Evolutionary conservation across 2,797 vertebrate genomes (phyloP).

Genomic region (Eulemur coronatus): DNA sequence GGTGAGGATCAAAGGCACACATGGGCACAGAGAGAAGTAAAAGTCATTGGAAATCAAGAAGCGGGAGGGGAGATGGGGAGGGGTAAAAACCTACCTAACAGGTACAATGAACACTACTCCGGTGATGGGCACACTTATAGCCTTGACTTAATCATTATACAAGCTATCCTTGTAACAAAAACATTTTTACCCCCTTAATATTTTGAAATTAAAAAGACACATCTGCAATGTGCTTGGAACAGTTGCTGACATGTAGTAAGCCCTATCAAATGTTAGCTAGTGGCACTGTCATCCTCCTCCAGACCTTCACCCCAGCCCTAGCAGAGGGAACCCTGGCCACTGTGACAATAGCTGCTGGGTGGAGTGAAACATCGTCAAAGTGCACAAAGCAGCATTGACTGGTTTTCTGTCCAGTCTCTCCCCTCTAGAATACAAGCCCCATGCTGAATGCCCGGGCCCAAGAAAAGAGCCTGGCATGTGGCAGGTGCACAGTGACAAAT

Average conservation of each 20-base stretch:
- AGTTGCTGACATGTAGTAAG: neutral
- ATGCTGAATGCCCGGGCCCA: neutral
- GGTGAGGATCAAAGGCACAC: neutral
- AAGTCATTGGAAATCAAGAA: neutral
- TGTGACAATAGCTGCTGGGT: accelerated
- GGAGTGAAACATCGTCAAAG: accelerated
- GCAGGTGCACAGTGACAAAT: neutral
- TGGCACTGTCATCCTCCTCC: neutral
- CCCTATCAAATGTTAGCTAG: neutral
- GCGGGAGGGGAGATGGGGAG: neutral
- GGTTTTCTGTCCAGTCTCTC: conserved; percentile 2
- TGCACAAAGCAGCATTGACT: neutral
- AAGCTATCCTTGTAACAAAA: neutral
- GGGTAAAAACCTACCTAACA: neutral
- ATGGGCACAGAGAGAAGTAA: neutral
- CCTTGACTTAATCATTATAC: neutral
- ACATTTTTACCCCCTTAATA: neutral
- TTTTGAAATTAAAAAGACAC: neutral
- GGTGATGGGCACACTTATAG: neutral
- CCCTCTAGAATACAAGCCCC: neutral
- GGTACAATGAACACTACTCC: neutral
- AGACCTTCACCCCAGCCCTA: neutral
- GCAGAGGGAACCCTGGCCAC: neutral
- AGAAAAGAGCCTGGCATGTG: neutral
- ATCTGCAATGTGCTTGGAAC: neutral